Percentiles rank a stretch among this genome's conserved stretches.
These are phyloP conservation scores for Champsocephalus gunnari DNA, from an alignment of 2,797 vertebrate species.

Conservation along the genomic window DNA sequence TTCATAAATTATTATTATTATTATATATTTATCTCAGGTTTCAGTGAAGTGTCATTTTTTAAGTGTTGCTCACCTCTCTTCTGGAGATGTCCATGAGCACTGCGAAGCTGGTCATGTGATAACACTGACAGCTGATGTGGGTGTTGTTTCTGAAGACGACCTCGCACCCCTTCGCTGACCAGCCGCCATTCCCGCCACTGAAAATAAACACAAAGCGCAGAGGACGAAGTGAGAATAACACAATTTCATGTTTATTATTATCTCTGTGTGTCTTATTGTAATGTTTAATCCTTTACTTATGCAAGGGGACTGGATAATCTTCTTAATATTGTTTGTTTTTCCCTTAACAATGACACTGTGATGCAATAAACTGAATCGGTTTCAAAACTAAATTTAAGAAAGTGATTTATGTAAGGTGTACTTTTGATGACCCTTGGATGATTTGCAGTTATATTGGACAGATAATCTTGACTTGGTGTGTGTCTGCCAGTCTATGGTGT, in stretches of 20 bases:
- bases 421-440: too few relatives aligned
- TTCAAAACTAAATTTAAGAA: too few relatives aligned
- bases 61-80: conserved; percentile 86
- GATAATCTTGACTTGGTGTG: background rate
- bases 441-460: too few relatives aligned
- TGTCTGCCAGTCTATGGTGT: background rate
- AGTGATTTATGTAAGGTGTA: too few relatives aligned
- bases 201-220: background rate
- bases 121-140: conserved; percentile 96
- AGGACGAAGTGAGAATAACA: background rate
- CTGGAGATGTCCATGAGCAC: conserved; percentile 96
- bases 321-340: too few relatives aligned
- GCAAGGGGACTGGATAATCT: too few relatives aligned
- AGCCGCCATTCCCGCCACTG: conserved; percentile 87
- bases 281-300: too few relatives aligned
- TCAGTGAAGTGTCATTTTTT: fast-evolving
- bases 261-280: background rate
- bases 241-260: background rate
- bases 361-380: too few relatives aligned
- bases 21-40: background rate
- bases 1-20: background rate
- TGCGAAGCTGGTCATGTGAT: conserved; percentile 96
- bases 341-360: too few relatives aligned
- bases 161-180: conserved; percentile 96
- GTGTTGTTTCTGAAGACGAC: conserved; percentile 92